phyloP scores from a whole-genome alignment of 2,797 vertebrate species.

The Epinephelus malabaricus region DNA sequence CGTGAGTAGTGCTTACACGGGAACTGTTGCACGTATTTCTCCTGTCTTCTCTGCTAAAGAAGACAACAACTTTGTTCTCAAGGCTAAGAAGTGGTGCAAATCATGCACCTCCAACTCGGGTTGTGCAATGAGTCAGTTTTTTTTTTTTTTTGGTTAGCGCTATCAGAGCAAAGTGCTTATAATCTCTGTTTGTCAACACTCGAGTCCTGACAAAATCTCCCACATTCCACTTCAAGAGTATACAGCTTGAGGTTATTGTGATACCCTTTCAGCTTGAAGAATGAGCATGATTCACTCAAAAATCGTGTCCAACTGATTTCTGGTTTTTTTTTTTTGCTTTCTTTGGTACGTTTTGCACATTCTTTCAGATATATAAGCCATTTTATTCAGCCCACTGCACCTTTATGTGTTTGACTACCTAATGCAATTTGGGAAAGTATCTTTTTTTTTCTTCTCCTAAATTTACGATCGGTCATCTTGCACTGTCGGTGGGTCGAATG shows the following conservation, averaged over 20 bases:
- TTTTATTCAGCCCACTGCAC: neutral
- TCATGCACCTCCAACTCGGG: neutral
- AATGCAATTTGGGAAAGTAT: neutral
- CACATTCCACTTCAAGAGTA: conserved; percentile 13
- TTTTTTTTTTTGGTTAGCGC: neutral
- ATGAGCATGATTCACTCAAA: neutral
- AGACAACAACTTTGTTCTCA: conserved; percentile 27
- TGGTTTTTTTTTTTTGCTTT: neutral
- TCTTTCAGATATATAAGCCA: neutral
- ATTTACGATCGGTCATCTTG: conserved; percentile 58
- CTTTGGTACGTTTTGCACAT: neutral
- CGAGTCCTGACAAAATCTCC: conserved; percentile 22
- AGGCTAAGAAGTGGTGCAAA: conserved; percentile 34
- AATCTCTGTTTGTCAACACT: conserved; percentile 39
- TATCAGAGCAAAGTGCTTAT: conserved; percentile 17
- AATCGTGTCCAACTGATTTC: neutral
- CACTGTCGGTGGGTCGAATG: conserved; percentile 51
- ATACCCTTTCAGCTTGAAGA: neutral
- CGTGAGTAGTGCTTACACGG: conserved; percentile 86
- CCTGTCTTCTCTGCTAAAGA: conserved; percentile 28
- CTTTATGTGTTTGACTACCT: conserved; percentile 19
- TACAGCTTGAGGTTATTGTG: conserved; percentile 7
- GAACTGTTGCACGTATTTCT: conserved; percentile 49
- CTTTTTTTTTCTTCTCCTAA: neutral
- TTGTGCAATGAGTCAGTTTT: conserved; percentile 25